Evolutionary conservation across 2,888 invertebrate species (phyloP).

Genomic region (Endomychus coccineus): DNA sequence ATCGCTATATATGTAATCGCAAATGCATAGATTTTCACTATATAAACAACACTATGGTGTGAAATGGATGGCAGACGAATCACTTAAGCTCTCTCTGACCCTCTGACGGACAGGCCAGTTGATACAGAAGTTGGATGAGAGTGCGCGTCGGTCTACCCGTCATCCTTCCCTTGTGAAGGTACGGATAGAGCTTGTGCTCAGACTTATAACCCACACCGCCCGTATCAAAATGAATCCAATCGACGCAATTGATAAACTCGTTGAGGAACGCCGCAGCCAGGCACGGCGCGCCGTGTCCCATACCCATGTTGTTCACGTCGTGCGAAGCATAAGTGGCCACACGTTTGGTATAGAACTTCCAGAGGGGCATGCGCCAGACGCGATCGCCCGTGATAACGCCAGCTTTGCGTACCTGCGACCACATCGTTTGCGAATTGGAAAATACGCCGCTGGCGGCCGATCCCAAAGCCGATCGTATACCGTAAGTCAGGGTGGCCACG

Average conservation of each 20-base stretch:
- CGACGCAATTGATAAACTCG: slow-evolving; percentile 50
- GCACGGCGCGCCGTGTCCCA: slow-evolving; percentile 38
- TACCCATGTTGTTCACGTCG: slow-evolving; percentile 41
- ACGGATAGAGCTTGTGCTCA: slow-evolving; percentile 48
- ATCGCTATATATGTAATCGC: not conserved
- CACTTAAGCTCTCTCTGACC: slow-evolving; percentile 31
- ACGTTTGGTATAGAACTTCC: slow-evolving; percentile 47
- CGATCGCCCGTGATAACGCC: slow-evolving; percentile 52
- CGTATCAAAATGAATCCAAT: slow-evolving; percentile 57
- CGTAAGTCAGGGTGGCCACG: slow-evolving; percentile 62
- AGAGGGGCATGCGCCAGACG: slow-evolving; percentile 57
- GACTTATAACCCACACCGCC: slow-evolving; percentile 50
- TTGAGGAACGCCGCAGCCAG: slow-evolving; percentile 42
- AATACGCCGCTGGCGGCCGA: slow-evolving; percentile 50
- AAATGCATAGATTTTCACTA: not conserved
- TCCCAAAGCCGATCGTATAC: slow-evolving; percentile 48
- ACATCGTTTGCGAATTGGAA: slow-evolving; percentile 47
- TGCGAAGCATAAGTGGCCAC: slow-evolving; percentile 39
- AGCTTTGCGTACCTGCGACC: slow-evolving; percentile 47
- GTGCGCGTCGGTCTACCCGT: slow-evolving; percentile 49
- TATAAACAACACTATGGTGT: not conserved
- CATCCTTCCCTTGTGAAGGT: slow-evolving; percentile 48
- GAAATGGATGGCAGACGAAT: slow-evolving; percentile 1
- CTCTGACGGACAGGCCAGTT: slow-evolving; percentile 40
- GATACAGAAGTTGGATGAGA: slow-evolving; percentile 44